phyloP scores from a whole-genome alignment of 2,113 vertebrate genomes.

The Salvelinus sp. region DNA sequence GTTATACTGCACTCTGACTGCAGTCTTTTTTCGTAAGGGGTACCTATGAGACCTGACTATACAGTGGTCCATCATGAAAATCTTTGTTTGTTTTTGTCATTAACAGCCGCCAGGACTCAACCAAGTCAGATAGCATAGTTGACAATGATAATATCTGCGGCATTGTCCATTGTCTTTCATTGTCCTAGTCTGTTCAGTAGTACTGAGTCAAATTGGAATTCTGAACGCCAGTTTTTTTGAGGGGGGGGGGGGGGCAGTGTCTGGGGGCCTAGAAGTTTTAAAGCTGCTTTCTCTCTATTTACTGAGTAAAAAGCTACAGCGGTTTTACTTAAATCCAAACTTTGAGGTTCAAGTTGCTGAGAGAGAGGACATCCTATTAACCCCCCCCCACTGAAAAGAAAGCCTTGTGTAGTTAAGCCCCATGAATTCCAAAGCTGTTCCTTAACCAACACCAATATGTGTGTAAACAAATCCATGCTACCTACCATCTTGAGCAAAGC shows the following conservation, averaged over 20 bases:
- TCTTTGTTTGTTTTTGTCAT: too few species aligned
- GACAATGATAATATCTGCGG: too few species aligned
- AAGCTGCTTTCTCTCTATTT: not conserved
- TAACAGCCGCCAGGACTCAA: too few species aligned
- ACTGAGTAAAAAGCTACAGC: not conserved
- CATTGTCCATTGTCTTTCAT: not conserved
- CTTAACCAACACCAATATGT: constrained; percentile 38
- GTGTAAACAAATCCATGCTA: constrained; percentile 42
- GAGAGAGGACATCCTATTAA: not conserved
- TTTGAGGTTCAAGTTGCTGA: not conserved
- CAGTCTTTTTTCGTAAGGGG: too few species aligned
- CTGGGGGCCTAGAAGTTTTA: not conserved
- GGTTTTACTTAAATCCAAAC: not conserved
- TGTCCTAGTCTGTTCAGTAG: too few species aligned
- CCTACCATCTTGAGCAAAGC: constrained; percentile 30
- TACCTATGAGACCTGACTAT: too few species aligned
- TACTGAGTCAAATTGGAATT: not conserved
- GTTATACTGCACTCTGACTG: too few species aligned
- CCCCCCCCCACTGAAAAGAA: constrained; percentile 6
- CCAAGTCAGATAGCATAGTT: too few species aligned
- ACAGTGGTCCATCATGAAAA: too few species aligned
- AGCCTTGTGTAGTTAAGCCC: constrained; percentile 38
- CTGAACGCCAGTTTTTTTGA: not conserved
- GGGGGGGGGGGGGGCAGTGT: not conserved
- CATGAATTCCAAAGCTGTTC: constrained; percentile 40